Percentiles rank a stretch among this genome's conserved stretches.
These are phyloP conservation scores for Habropoda laboriosa DNA, from an alignment of 1,140 invertebrate species.

Conservation along the genomic window DNA sequence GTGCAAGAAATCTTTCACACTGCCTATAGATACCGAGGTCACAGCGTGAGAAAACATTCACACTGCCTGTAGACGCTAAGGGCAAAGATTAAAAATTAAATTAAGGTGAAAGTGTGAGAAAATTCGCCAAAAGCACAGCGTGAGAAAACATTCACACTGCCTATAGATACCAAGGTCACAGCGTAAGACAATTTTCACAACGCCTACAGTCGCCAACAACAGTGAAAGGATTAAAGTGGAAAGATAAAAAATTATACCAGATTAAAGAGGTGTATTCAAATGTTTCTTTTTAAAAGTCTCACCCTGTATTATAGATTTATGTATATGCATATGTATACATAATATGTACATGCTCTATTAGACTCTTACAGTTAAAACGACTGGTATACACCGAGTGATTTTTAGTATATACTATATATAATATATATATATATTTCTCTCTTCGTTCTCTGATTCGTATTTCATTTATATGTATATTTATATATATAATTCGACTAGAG, in stretches of 20 bases:
- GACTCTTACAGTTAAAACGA: slow-evolving; percentile 39
- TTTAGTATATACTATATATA: slow-evolving; percentile 17
- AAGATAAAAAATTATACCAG: neutral
- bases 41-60: too few relatives aligned
- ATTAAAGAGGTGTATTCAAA: neutral
- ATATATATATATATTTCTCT: slow-evolving; percentile 9
- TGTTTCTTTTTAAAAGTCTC: slow-evolving; percentile 1
- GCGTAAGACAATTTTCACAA: too few relatives aligned
- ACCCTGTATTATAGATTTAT: slow-evolving; percentile 18
- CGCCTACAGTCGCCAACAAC: too few relatives aligned
- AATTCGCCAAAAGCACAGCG: too few relatives aligned
- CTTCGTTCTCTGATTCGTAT: slow-evolving; percentile 25
- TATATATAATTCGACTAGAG: slow-evolving; percentile 26
- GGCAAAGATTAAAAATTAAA: too few relatives aligned
- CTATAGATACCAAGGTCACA: too few relatives aligned
- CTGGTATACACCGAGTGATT: slow-evolving; percentile 48
- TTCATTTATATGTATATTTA: slow-evolving; percentile 27
- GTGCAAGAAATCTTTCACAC: too few relatives aligned
- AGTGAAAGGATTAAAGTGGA: neutral
- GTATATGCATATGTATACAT: slow-evolving; percentile 52
- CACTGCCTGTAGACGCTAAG: too few relatives aligned
- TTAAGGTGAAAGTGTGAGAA: too few relatives aligned
- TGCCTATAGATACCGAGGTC: too few relatives aligned
- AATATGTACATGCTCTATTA: slow-evolving; percentile 60
- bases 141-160: too few relatives aligned